phyloP scores from a whole-genome alignment of 2,888 invertebrate genomes.

The Oligia fasciuncula region DNA sequence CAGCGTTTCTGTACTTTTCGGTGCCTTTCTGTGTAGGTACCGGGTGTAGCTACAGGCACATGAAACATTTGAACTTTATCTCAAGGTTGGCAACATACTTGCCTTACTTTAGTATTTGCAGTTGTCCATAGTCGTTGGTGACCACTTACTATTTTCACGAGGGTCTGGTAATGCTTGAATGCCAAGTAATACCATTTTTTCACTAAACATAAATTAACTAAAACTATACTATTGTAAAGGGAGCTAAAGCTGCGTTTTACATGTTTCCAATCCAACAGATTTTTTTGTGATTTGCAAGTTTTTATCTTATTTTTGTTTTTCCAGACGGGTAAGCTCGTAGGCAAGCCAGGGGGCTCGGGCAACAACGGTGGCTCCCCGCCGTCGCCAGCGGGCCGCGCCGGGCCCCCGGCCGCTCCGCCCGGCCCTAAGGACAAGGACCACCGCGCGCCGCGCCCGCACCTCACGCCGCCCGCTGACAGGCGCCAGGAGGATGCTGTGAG shows the following conservation, averaged over 20 bases:
- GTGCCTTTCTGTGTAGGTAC: too few relatives aligned
- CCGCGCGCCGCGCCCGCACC: slow-evolving; percentile 59
- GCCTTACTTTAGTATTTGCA: background rate
- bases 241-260: background rate
- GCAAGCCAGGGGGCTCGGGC: slow-evolving; percentile 81
- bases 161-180: background rate
- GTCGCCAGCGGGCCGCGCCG: slow-evolving; percentile 41
- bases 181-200: background rate
- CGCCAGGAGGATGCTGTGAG: slow-evolving; percentile 63
- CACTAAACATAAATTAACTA: background rate
- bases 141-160: background rate
- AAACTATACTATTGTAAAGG: background rate
- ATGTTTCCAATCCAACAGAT: background rate
- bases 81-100: background rate
- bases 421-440: slow-evolving; percentile 73
- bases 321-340: slow-evolving; percentile 91
- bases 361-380: slow-evolving; percentile 74
- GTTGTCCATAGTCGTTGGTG: background rate
- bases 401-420: slow-evolving; percentile 59
- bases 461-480: slow-evolving; percentile 69
- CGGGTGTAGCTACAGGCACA: background rate
- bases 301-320: background rate
- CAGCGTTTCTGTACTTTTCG: background rate
- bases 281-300: background rate
- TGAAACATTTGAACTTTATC: background rate